These are phyloP conservation scores for Morone saxatilis DNA, from an alignment of 2,113 vertebrate species.

Conservation along the genomic window DNA sequence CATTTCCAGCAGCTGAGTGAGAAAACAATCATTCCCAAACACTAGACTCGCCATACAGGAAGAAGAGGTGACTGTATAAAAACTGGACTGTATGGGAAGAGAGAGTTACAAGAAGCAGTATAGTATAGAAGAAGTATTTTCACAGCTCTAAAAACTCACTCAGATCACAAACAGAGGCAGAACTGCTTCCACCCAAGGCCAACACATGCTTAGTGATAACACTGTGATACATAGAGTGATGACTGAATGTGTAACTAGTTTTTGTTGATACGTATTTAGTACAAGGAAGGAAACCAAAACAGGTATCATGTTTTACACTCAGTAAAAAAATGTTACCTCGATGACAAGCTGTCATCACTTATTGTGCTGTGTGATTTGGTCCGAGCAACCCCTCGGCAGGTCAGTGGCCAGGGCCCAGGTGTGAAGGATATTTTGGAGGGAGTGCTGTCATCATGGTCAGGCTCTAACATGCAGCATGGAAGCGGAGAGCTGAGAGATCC, in stretches of 20 bases:
- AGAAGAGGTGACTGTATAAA: constrained; percentile 33
- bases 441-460: constrained; percentile 47
- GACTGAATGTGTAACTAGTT: not conserved
- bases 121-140: constrained; percentile 23
- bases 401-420: constrained; percentile 46
- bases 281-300: not conserved
- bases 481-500: constrained; percentile 27
- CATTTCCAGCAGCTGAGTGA: constrained; percentile 42
- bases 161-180: constrained; percentile 15
- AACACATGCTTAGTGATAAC: not conserved
- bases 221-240: not conserved
- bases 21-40: constrained; percentile 55
- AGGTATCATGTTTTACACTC: not conserved
- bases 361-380: not conserved
- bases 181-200: not conserved
- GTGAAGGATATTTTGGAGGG: constrained; percentile 26
- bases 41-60: constrained; percentile 13
- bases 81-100: constrained; percentile 11
- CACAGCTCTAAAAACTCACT: constrained; percentile 19
- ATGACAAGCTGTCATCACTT: constrained; percentile 13
- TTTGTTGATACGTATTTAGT: not conserved
- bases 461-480: constrained; percentile 62
- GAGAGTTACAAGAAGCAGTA: constrained; percentile 16
- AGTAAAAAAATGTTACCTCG: not conserved
- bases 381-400: not conserved